phyloP scores from a whole-genome alignment of 1,140 invertebrate species.

The Ceratitis capitata region DNA sequence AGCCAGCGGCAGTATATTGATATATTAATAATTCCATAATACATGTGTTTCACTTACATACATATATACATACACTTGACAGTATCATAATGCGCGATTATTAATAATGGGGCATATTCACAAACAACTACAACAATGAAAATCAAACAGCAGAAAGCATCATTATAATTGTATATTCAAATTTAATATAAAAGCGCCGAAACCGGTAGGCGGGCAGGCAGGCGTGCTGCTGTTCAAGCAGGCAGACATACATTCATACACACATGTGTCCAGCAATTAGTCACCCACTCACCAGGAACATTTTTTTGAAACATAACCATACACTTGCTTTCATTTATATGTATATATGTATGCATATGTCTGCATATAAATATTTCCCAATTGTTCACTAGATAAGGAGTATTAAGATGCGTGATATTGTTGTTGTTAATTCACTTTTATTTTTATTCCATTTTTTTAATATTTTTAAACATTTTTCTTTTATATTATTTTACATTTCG shows the following conservation, averaged over 20 bases:
- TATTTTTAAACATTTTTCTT: neutral
- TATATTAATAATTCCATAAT: too few relatives aligned
- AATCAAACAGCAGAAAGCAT: neutral
- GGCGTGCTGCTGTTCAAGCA: too few relatives aligned
- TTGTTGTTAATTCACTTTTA: neutral
- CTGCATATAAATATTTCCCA: neutral
- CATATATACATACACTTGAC: neutral
- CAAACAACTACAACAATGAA: neutral
- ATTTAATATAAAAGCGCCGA: constrained; percentile 20
- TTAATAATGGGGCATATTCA: constrained; percentile 15
- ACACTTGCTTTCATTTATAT: neutral
- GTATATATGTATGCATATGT: neutral
- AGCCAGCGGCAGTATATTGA: neutral
- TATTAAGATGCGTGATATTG: neutral
- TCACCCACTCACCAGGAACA: constrained; percentile 8
- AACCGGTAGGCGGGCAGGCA: neutral
- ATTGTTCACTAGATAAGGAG: neutral
- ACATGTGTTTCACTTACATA: constrained; percentile 2
- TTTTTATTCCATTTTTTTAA: neutral
- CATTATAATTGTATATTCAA: constrained; percentile 33
- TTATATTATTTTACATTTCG: neutral
- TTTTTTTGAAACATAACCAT: neutral
- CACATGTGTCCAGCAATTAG: neutral
- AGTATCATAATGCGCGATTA: constrained; percentile 16
- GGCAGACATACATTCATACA: neutral